These are phyloP conservation scores for Hypotaenidia philippensis DNA, from an alignment of 2,797 vertebrate species.

Conservation along the genomic window DNA sequence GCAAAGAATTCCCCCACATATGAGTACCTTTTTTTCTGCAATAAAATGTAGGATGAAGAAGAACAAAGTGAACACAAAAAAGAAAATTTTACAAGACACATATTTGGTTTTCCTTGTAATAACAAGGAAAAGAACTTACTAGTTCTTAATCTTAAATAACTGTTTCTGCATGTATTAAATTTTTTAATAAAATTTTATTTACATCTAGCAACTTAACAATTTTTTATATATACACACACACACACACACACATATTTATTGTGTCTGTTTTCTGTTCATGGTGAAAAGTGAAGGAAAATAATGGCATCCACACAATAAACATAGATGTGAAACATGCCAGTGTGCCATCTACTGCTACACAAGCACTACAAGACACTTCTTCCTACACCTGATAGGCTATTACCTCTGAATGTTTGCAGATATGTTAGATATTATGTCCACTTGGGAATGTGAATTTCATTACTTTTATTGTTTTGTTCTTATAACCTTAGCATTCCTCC, in stretches of 20 bases:
- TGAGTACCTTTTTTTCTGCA: not conserved
- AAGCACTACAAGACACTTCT: not conserved
- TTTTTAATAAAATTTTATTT: not conserved
- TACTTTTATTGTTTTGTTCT: not conserved
- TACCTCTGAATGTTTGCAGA: not conserved
- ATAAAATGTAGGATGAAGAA: not conserved
- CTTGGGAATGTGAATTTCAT: not conserved
- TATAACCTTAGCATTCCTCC: slow-evolving; percentile 15
- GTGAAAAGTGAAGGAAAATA: not conserved
- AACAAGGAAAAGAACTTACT: not conserved
- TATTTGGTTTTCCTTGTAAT: not conserved
- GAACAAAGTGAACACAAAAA: not conserved
- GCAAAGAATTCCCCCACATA: not conserved
- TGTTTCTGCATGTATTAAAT: not conserved
- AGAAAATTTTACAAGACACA: not conserved
- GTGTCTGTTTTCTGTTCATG: not conserved
- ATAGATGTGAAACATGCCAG: not conserved
- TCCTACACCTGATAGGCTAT: not conserved
- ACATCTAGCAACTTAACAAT: not conserved
- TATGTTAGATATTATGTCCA: not conserved
- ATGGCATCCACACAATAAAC: not conserved
- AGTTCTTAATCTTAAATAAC: not conserved
- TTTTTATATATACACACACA: too few species aligned
- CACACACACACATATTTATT: not conserved
- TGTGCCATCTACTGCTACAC: not conserved